phyloP scores from a whole-genome alignment of 2,888 invertebrate species.

The Leptura quadrifasciata region DNA sequence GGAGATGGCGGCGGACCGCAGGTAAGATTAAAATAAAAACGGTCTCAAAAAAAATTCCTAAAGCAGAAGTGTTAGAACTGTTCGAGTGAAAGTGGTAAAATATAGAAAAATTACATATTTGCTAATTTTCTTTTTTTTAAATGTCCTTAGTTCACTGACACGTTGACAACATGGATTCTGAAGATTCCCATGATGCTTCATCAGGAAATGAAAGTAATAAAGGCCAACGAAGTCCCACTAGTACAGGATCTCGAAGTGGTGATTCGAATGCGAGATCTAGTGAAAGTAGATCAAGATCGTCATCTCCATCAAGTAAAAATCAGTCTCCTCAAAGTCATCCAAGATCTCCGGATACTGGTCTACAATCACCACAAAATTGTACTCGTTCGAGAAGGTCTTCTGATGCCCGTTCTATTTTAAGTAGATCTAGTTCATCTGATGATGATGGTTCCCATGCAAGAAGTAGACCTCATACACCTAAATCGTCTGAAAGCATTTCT shows the following conservation, averaged over 20 bases:
- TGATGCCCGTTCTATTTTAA: conserved; percentile 70
- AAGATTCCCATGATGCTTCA: conserved; percentile 77
- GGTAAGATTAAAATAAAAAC: conserved; percentile 73
- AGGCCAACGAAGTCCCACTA: conserved; percentile 60
- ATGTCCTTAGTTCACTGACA: conserved; percentile 59
- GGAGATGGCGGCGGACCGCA: conserved; percentile 70
- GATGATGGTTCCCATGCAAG: conserved; percentile 67
- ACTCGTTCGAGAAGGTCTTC: conserved; percentile 50
- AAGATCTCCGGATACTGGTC: conserved; percentile 53
- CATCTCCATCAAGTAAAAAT: conserved; percentile 57
- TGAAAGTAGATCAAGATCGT: conserved; percentile 47
- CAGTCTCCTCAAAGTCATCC: conserved; percentile 59
- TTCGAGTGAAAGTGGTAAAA: conserved; percentile 49
- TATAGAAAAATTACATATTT: conserved; percentile 20
- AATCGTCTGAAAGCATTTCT: conserved; percentile 41
- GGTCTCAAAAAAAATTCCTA: conserved; percentile 67
- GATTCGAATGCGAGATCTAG: conserved; percentile 48
- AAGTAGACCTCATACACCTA: conserved; percentile 46
- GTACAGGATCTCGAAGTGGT: conserved; percentile 52
- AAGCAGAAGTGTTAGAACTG: conserved; percentile 60
- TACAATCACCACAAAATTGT: conserved; percentile 45
- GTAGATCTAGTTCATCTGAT: conserved; percentile 72
- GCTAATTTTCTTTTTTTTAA: conserved; percentile 43
- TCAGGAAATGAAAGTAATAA: conserved; percentile 70
- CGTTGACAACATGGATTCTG: conserved; percentile 76